These are phyloP conservation scores for Synanthedon andrenaeformis DNA, from an alignment of 2,888 invertebrate genomes.

Conservation along the genomic window DNA sequence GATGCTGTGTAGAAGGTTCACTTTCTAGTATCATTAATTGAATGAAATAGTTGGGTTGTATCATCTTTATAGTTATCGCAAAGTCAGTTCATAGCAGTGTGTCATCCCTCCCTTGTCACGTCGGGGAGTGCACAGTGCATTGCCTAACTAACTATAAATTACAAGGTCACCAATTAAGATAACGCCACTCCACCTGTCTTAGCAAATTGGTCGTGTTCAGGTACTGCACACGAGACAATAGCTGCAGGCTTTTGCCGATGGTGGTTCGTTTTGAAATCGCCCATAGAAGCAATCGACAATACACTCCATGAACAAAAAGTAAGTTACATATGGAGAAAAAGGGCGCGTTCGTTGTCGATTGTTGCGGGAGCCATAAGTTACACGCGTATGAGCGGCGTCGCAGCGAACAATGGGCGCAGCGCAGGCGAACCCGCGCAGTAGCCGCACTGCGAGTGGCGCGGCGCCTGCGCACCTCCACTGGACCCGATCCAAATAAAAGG, in stretches of 20 bases:
- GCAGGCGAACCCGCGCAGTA: not conserved
- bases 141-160: conserved; percentile 35
- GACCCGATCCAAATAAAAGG: conserved; percentile 11
- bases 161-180: conserved; percentile 44
- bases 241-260: not conserved
- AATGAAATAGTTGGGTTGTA: not conserved
- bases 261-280: not conserved
- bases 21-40: no score
- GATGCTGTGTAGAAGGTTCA: no score
- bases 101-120: conserved; percentile 10
- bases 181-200: conserved; percentile 15
- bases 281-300: conserved; percentile 30
- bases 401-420: conserved; percentile 23
- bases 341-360: conserved; percentile 21
- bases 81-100: conserved; percentile 3
- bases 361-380: conserved; percentile 43
- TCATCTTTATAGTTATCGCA: conserved; percentile 9
- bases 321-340: conserved; percentile 13
- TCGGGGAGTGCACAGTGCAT: conserved; percentile 1
- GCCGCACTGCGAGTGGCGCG: no score
- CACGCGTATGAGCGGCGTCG: conserved; percentile 17
- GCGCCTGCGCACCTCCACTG: no score
- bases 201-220: not conserved
- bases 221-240: not conserved
- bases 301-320: conserved; percentile 20